Evolutionary conservation across 2,888 invertebrate species (phyloP).

Genomic region (Lepas anatifera): DNA sequence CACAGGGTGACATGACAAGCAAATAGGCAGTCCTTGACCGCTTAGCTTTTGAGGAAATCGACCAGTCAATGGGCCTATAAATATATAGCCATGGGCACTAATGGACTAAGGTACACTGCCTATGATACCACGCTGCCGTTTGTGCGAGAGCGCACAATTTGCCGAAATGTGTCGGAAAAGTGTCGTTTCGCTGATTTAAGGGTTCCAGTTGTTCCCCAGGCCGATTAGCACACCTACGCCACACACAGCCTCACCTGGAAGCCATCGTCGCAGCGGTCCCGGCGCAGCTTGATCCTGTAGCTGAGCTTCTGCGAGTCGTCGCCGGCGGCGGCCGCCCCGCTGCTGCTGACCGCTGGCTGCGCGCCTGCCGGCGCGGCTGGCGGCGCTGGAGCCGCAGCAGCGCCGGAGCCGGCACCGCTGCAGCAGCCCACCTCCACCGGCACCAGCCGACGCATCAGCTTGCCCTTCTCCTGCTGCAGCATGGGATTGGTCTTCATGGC

Average conservation of each 20-base stretch:
- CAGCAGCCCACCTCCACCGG: not conserved
- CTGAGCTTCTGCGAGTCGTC: not conserved
- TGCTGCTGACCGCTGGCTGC: not conserved
- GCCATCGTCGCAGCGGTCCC: not conserved
- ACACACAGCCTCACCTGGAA: not conserved
- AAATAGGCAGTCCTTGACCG: too few relatives aligned
- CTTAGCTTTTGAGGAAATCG: too few relatives aligned
- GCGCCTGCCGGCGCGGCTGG: not conserved
- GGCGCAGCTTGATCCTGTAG: conserved; percentile 1
- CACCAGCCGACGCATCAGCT: not conserved
- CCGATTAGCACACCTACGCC: too few relatives aligned
- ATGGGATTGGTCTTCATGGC: conserved; percentile 21
- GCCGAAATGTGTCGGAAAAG: too few relatives aligned
- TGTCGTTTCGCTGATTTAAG: too few relatives aligned
- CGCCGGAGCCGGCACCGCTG: not conserved
- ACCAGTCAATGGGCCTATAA: too few relatives aligned
- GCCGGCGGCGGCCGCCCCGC: not conserved
- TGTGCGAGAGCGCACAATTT: too few relatives aligned
- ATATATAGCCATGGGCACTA: too few relatives aligned
- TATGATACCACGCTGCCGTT: too few relatives aligned
- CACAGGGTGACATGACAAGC: too few relatives aligned
- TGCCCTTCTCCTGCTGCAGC: conserved; percentile 6
- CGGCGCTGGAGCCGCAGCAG: not conserved
- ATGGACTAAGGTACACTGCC: too few relatives aligned
- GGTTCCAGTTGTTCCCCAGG: too few relatives aligned